Base-by-base conservation (phyloP, 2,888 invertebrate genomes). In the Drosophila mimica region DNA sequence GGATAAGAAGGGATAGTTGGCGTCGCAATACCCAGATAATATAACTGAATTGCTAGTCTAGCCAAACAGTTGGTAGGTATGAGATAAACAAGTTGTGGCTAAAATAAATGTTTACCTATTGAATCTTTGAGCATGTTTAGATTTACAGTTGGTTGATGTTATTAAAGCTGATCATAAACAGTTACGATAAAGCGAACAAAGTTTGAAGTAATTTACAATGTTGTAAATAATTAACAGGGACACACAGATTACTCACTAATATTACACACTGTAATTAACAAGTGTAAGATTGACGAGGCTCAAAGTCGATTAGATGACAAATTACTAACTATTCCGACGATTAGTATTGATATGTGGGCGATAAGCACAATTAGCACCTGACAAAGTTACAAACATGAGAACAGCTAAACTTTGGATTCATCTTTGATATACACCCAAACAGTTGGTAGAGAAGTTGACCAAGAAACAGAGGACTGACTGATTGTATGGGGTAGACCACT, bases 381-480 rank as follows among this genome's bases (percentile, higher is more conserved):
- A 36, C 33, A 15, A 33, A 67, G 36, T 48, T 49, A 56, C 20
- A 54, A 33, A 46, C 40, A 28, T 31, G 59, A 54, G 53, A 30
- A 59, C 20, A 25, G 31, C 15, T 71, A 53, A 57, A 78, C 77
- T 80, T 78, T 80, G 80, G 61, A 74, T 25, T 59, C 48, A 53
- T 46, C 48, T 48, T 28, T 38, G 31, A 53, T 46, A 66, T 8
- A 25, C 15, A 25, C 0, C 20, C 33, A 34, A n/a, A 15, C 20
- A 46, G 5, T 25, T 43, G 40, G 36, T 36, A 43, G 8, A 28
- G 34, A 63, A 63, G 31, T 54, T 46, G 63, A 63, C 63, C 77
- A 77, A 75, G 76, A 58, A 58, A 30, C 53, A 61, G 53, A 74
- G 66, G 75, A 48, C 59, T 77, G 77, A 77, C 74, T 63, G 49